phyloP scores from a whole-genome alignment of 2,113 vertebrate species.

The Syrrhaptes paradoxus region DNA sequence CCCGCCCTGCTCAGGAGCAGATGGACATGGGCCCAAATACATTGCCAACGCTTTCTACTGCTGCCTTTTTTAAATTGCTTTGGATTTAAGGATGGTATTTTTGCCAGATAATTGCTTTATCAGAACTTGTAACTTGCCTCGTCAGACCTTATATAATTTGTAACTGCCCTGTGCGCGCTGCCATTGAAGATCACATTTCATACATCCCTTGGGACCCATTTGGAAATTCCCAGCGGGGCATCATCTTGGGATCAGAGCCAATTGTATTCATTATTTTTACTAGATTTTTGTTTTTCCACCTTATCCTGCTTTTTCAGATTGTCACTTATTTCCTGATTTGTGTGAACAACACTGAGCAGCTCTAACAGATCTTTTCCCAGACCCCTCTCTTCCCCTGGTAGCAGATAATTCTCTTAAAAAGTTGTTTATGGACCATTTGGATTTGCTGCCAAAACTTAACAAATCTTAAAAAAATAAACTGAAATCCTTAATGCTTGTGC shows the following conservation, averaged over 20 bases:
- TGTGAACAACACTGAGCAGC: neutral
- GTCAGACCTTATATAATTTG: neutral
- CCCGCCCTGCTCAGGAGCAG: neutral
- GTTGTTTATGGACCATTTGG: neutral
- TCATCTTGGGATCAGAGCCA: neutral
- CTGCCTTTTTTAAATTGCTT: neutral
- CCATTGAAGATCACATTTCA: neutral
- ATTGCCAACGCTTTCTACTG: neutral
- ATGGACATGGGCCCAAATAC: neutral
- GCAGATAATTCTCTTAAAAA: neutral
- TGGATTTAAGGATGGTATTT: neutral
- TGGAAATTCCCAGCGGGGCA: neutral
- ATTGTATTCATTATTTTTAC: neutral
- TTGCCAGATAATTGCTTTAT: neutral
- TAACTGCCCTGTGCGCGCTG: neutral
- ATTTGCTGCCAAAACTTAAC: neutral
- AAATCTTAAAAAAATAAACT: neutral
- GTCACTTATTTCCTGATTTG: neutral
- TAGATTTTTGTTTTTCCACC: rapidly evolving
- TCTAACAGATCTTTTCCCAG: neutral
- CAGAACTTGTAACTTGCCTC: neutral
- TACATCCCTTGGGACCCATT: neutral
- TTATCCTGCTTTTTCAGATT: neutral
- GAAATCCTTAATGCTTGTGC: neutral
- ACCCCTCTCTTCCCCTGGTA: neutral